Evolutionary conservation across 2,888 invertebrate species (phyloP).

Genomic region (Fragum fragum): DNA sequence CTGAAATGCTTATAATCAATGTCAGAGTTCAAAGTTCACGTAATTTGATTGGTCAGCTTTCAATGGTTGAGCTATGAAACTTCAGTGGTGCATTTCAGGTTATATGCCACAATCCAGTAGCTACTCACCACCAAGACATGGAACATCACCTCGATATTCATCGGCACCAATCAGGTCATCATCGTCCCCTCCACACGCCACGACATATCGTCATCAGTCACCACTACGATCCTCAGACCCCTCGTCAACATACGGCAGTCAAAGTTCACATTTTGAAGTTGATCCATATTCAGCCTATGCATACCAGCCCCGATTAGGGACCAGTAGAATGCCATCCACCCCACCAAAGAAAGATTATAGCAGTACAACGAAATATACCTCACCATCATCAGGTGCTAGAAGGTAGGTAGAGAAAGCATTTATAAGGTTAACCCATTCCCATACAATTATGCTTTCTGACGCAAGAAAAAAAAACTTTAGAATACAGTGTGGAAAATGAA

Average conservation of each 20-base stretch:
- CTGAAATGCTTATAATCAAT: too few species aligned
- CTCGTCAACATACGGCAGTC: constrained; percentile 6
- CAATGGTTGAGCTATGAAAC: too few species aligned
- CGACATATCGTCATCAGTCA: constrained; percentile 38
- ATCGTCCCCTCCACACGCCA: constrained; percentile 36
- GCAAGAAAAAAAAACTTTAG: too few species aligned
- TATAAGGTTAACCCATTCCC: too few species aligned
- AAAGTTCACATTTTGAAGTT: constrained; percentile 12
- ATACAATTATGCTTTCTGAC: too few species aligned
- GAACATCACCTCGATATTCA: constrained; percentile 40
- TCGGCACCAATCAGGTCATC: constrained; percentile 38
- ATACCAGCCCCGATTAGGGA: constrained; percentile 30
- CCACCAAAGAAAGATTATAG: constrained; percentile 77
- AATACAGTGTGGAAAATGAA: too few species aligned
- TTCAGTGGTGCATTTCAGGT: constrained; percentile 62
- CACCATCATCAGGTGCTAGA: constrained; percentile 73
- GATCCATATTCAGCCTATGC: constrained; percentile 53
- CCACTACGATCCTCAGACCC: constrained; percentile 42
- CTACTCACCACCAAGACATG: constrained; percentile 66
- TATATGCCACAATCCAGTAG: constrained; percentile 69
- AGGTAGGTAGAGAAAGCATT: too few species aligned
- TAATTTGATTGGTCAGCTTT: too few species aligned
- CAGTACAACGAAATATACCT: constrained; percentile 57
- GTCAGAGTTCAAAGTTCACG: too few species aligned
- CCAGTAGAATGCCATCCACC: constrained; percentile 61